Conservation (phyloP, 2,113 vertebrate species). For the Tricholaema leucomelas region DNA sequence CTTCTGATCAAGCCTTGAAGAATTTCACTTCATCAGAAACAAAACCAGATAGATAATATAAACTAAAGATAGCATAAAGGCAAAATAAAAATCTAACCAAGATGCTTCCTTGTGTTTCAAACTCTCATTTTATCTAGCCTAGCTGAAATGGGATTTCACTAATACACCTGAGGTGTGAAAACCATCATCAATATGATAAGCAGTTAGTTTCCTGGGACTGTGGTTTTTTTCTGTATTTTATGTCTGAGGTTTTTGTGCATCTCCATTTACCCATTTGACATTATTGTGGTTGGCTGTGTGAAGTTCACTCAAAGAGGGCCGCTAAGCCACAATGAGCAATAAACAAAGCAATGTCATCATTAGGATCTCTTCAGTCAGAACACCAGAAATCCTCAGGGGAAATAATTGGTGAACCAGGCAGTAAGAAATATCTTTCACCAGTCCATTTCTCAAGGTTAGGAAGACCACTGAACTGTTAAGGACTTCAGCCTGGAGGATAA, state of each 20-base stretch:
- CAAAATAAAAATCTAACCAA: neutral
- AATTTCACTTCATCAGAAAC: neutral
- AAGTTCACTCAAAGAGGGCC: neutral
- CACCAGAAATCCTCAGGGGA: neutral
- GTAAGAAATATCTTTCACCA: constrained; percentile 7
- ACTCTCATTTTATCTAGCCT: neutral
- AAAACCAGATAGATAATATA: neutral
- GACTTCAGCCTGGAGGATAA: neutral
- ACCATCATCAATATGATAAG: neutral
- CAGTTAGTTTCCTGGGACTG: neutral
- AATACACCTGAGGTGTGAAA: neutral
- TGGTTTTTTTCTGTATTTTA: neutral
- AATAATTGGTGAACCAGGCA: neutral
- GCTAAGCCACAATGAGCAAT: neutral
- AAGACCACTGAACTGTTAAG: constrained; percentile 11
- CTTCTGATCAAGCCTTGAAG: neutral
- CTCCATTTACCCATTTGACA: neutral
- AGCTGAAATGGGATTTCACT: neutral
- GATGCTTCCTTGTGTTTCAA: neutral
- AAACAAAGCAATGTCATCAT: neutral
- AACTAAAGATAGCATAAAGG: neutral
- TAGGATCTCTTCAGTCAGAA: neutral
- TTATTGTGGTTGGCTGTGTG: neutral
- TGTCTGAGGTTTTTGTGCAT: neutral
- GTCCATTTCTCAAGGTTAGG: neutral